Base-by-base conservation (phyloP, 2,113 vertebrate genomes). In the Channa maculata region DNA sequence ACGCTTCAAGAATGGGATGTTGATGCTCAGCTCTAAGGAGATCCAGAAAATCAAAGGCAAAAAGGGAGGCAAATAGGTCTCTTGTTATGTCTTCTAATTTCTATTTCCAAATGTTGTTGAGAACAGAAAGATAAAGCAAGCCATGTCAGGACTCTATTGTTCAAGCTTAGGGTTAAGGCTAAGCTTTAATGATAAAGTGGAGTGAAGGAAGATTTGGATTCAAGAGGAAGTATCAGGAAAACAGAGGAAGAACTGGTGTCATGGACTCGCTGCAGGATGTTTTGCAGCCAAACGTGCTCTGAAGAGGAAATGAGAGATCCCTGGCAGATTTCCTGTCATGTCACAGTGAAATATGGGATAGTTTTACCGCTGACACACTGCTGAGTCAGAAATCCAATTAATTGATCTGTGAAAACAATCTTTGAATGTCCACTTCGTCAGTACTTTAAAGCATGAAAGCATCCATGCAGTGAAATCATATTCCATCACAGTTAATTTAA, bases 1-100 rank as follows among this genome's bases (percentile, higher is more conserved):
- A 70, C 96, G 94, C 89, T 99, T 99, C 92, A 97, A 94, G 92
- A 92, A 98, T 62, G 97, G 98, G 48, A 95, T 97, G 63, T 85
- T 99, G 90, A 87, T 97, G 85, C 93, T 99, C 65, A 97, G 94
- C 89, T 83, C 92, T 33, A 78, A 63, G 86, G 96, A 99, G 65
- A 96, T 99, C 89, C 95, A 95, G 93, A 97, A 94, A 82, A 95
- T 98, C 53, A 99, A 96, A 82, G 90, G 92, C 48, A 95, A 93
- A 15, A 96, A 92, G 88, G 74, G 39, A 36, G 4, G 65, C 12
- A 80, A 45, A 77, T 81, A 85, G 71, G 70, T 69, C 5, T 43
- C n/a, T 74, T 10, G 36, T 38, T 6, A 39, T 8, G 15, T 65
- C 9, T 8, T 2, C 1, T 53, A 5, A 24, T 24, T 24, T 24